Evolutionary conservation across 2,113 vertebrate genomes (phyloP), one percentile per base, ranked within the genome.

Genomic region (Atherinomorus stipes): DNA sequence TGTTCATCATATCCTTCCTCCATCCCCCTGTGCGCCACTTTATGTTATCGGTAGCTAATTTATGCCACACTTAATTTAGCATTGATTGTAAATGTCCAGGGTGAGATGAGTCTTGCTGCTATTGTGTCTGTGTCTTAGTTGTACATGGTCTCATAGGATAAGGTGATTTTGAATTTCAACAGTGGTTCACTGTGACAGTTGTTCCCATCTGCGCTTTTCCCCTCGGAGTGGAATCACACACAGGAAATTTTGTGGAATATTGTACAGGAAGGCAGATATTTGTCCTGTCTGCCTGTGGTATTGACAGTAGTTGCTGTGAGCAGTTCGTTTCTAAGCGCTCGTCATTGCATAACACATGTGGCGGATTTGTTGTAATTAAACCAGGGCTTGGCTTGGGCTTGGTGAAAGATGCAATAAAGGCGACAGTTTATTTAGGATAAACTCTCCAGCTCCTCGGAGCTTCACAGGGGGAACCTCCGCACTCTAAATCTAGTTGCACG

Each of bases 331-430:
- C 13, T 76, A 73, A 88, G 87, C 80, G 47, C 78, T 80, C 70
- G 80, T 88, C 80, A 79, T 91, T 87, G 87, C 83, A 88, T 87
- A 90, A 85, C 91, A 88, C 87, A 91, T 89, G 85, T 73, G 31
- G 42, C 71, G 90, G 89, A 93, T 93, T 94, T 94, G 91, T 92
- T 85, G 86, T 89, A 91, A 92, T 94, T 94, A 93, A 93, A 92
- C 87, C 86, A 70, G 15, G 79, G 71, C 85, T 93, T 91, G 90
- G 89, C 84, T 83, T 50, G 76, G 83, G 83, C 85, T 89, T 86
- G 64, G 78, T 75, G 38, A 80, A 78, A 85, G 89, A 92, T 81
- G 84, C 88, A 87, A 85, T 88, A 91, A 92, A 91, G 90, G 87
- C 80, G 71, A 67, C 28, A 84, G 90, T 90, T 93, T 92, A 90